Percentiles rank a stretch among this genome's conserved stretches.
Conservation (phyloP, 2,888 invertebrate species). For the Caenorhabditis angaria region DNA sequence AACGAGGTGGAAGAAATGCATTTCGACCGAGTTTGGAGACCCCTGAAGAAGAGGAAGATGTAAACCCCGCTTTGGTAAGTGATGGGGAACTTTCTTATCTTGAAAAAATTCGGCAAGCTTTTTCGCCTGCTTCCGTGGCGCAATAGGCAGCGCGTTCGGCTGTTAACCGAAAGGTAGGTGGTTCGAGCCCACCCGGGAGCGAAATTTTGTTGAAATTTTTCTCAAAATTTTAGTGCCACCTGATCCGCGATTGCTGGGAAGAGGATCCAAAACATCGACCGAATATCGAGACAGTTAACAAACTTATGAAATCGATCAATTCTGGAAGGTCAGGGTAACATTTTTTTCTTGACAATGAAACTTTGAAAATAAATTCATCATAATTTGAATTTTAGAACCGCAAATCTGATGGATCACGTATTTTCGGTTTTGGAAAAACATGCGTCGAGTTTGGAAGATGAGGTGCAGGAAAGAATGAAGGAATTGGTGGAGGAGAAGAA, state of each 20-base stretch:
- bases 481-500: slow-evolving; percentile 66
- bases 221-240: slow-evolving; percentile 50
- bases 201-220: slow-evolving; percentile 24
- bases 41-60: slow-evolving; percentile 46
- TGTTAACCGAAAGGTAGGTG: slow-evolving; percentile 99
- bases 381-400: slow-evolving; percentile 38
- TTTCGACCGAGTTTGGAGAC: slow-evolving; percentile 51
- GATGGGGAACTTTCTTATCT: neutral
- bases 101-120: neutral
- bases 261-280: slow-evolving; percentile 64
- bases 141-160: slow-evolving; percentile 86
- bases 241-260: slow-evolving; percentile 68
- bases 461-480: slow-evolving; percentile 63
- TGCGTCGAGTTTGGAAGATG: slow-evolving; percentile 58
- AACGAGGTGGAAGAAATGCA: slow-evolving; percentile 55
- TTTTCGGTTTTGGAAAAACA: slow-evolving; percentile 66
- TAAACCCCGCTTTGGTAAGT: slow-evolving; percentile 60
- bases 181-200: slow-evolving; percentile 80
- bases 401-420: slow-evolving; percentile 70
- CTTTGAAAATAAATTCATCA: neutral
- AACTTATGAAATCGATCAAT: slow-evolving; percentile 64
- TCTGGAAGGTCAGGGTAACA: slow-evolving; percentile 53
- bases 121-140: slow-evolving; percentile 53
- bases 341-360: neutral
- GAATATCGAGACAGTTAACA: slow-evolving; percentile 57